These are phyloP conservation scores for Polyommatus icarus DNA, from an alignment of 2,888 invertebrate species.

Conservation along the genomic window DNA sequence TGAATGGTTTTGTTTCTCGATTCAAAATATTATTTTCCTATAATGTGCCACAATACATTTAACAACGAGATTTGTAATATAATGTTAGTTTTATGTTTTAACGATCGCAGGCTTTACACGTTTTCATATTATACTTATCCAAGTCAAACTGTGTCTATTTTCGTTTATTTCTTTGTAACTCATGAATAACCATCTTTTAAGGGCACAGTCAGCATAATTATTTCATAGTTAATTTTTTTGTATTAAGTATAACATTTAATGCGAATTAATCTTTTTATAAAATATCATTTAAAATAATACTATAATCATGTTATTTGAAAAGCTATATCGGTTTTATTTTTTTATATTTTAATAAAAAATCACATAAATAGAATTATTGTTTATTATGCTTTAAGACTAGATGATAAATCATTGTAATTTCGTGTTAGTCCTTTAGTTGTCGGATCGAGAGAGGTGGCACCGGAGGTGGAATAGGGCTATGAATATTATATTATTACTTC, in stretches of 20 bases:
- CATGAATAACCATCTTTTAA: background rate
- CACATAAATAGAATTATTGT: background rate
- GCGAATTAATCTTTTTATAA: background rate
- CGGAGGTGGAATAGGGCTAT: slow-evolving; percentile 19
- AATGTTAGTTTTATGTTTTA: slow-evolving; percentile 20
- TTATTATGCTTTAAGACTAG: slow-evolving; percentile 12
- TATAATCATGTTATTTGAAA: background rate
- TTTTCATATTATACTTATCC: background rate
- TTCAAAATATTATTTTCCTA: slow-evolving; percentile 26
- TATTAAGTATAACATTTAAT: background rate
- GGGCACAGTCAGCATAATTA: background rate
- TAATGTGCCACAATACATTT: slow-evolving; percentile 20
- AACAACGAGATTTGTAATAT: slow-evolving; percentile 26
- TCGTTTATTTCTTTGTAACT: background rate
- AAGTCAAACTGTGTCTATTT: background rate
- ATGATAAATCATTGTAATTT: background rate
- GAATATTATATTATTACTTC: slow-evolving; percentile 15
- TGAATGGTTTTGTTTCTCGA: background rate
- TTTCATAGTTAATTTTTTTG: background rate
- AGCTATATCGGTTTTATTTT: background rate
- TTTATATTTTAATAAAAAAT: background rate
- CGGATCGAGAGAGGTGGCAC: background rate
- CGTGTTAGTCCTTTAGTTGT: background rate
- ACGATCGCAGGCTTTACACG: background rate
- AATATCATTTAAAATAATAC: background rate